Evolutionary conservation across 2,888 invertebrate genomes (phyloP).

Genomic region (Cancer borealis): DNA sequence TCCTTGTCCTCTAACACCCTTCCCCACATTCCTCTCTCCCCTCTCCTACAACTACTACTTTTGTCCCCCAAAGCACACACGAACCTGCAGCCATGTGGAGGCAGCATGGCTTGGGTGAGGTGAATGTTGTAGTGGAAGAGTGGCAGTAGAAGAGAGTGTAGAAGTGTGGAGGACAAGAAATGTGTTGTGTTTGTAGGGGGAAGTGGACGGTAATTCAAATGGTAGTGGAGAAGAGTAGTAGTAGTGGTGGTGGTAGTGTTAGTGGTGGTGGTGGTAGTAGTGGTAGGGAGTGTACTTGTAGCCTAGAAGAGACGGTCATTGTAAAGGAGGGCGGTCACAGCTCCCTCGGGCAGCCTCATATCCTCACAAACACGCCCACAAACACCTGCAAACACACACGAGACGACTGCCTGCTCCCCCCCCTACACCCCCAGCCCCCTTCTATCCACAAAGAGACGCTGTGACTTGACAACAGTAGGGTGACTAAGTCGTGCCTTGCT

Average conservation of each 20-base stretch:
- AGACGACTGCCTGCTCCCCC: background rate
- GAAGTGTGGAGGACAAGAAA: background rate
- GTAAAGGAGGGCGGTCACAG: background rate
- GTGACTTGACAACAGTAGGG: conserved; percentile 11
- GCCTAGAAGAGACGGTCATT: background rate
- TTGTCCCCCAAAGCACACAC: background rate
- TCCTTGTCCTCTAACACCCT: background rate
- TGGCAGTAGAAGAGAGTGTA: background rate
- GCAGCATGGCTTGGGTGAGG: background rate
- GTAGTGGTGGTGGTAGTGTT: background rate
- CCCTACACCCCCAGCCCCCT: background rate
- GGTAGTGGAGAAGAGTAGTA: background rate
- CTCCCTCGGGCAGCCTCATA: conserved; percentile 18
- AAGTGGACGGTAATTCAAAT: background rate
- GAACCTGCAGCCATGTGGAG: background rate
- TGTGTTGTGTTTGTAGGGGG: background rate
- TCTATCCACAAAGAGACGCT: background rate
- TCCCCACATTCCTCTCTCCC: conserved; percentile 2
- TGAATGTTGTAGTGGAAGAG: background rate
- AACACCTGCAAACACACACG: background rate
- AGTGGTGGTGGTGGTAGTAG: conserved; percentile 4
- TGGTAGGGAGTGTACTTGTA: background rate
- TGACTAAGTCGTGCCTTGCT: background rate
- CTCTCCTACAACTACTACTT: background rate
- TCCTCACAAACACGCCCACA: conserved; percentile 8